phyloP scores from a whole-genome alignment of 2,113 vertebrate species.

The Pseudorhombus dupliciocellatus region DNA sequence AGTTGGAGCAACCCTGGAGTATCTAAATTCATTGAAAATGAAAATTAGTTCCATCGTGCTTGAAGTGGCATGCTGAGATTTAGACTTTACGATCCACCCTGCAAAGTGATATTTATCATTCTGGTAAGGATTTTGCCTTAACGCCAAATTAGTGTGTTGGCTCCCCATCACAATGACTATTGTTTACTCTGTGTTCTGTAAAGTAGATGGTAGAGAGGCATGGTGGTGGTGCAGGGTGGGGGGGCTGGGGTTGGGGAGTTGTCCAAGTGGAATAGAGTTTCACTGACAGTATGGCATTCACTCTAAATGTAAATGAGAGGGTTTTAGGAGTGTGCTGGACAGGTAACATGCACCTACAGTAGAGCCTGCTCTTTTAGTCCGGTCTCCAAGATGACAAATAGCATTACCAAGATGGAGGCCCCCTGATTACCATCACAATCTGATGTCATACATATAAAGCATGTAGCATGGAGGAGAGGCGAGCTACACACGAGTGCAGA shows the following conservation, averaged over 20 bases:
- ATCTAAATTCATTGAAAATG: constrained; percentile 58
- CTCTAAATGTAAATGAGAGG: constrained; percentile 86
- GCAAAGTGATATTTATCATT: constrained; percentile 55
- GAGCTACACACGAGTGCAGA: neutral
- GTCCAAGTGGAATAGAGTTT: constrained; percentile 66
- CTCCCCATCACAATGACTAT: constrained; percentile 62
- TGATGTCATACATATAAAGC: constrained; percentile 30
- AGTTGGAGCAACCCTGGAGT: neutral
- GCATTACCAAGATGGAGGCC: constrained; percentile 38
- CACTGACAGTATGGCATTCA: constrained; percentile 75
- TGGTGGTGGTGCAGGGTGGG: too few species aligned
- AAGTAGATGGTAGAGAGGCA: constrained; percentile 59
- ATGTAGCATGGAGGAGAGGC: neutral
- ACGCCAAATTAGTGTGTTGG: constrained; percentile 69
- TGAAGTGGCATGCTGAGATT: constrained; percentile 45
- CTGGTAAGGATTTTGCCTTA: constrained; percentile 50
- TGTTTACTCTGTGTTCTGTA: constrained; percentile 64
- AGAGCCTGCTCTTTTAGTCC: constrained; percentile 58
- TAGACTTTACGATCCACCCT: constrained; percentile 30
- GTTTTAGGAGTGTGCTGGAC: constrained; percentile 73
- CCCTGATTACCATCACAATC: constrained; percentile 29
- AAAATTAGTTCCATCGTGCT: constrained; percentile 30
- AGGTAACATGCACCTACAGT: constrained; percentile 68
- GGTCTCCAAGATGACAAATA: constrained; percentile 59
- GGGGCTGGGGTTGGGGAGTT: constrained; percentile 66